These are phyloP conservation scores for Collichthys lucidus DNA, from an alignment of 2,113 vertebrate species.

Conservation along the genomic window DNA sequence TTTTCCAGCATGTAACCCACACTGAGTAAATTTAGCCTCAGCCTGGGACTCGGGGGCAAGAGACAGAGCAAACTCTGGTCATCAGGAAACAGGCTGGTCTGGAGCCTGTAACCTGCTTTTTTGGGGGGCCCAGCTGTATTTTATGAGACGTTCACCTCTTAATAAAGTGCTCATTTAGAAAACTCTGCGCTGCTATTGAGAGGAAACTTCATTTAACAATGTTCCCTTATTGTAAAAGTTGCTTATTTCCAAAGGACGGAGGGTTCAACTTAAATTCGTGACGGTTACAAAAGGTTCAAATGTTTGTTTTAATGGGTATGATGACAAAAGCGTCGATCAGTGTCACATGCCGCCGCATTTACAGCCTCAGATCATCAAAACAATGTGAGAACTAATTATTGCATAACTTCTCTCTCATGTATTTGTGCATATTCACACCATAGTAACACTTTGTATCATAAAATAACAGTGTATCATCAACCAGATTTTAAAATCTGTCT, in stretches of 20 bases:
- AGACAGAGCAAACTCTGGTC: conserved; percentile 21
- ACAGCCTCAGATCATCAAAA: not conserved
- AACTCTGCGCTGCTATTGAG: not conserved
- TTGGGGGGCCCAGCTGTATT: not conserved
- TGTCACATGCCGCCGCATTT: not conserved
- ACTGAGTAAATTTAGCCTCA: conserved; percentile 68
- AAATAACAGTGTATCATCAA: not conserved
- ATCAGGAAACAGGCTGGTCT: conserved; percentile 34
- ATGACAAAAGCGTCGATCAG: not conserved
- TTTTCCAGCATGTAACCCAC: conserved; percentile 45
- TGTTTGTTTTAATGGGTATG: not conserved
- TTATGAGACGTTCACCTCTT: not conserved
- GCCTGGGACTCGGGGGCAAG: conserved; percentile 52
- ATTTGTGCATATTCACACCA: not conserved
- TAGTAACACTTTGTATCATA: not conserved
- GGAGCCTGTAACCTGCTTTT: conserved; percentile 2
- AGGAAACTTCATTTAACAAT: not conserved
- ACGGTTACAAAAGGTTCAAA: not conserved
- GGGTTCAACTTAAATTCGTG: not conserved
- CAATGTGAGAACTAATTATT: too few relatives aligned
- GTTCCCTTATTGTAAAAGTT: not conserved
- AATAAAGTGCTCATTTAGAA: not conserved
- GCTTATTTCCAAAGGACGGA: not conserved
- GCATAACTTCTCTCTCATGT: not conserved
- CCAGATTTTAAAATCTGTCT: too few relatives aligned